Evolutionary conservation across 2,888 invertebrate species (phyloP).

Genomic region (Reticulitermes lucifugus): DNA sequence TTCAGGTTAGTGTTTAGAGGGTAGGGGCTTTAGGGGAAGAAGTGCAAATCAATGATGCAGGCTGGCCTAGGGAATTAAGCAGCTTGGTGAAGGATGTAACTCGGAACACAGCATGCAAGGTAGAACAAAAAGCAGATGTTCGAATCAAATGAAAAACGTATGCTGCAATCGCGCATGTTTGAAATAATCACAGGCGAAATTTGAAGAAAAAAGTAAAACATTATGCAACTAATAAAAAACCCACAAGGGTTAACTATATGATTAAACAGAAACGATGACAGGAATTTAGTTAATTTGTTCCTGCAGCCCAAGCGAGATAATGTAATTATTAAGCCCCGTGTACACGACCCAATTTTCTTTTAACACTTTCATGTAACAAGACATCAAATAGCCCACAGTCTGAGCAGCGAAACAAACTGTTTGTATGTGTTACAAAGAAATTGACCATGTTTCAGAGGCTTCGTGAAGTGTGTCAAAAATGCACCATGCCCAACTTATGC

Average conservation of each 20-base stretch:
- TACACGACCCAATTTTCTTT: slow-evolving; percentile 5
- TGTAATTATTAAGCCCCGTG: slow-evolving; percentile 1
- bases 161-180: slow-evolving; percentile 41
- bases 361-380: neutral
- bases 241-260: neutral
- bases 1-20: slow-evolving; percentile 39
- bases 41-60: slow-evolving; percentile 24
- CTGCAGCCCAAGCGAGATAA: neutral
- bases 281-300: neutral
- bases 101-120: slow-evolving; percentile 19
- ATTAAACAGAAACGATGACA: neutral
- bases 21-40: neutral
- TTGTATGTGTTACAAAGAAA: neutral
- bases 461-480: neutral
- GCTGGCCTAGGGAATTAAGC: slow-evolving; percentile 23
- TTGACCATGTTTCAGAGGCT: slow-evolving; percentile 16
- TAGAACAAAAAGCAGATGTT: slow-evolving; percentile 32
- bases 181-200: slow-evolving; percentile 30
- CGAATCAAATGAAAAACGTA: neutral
- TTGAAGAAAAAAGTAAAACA: slow-evolving; percentile 7
- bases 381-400: neutral
- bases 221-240: neutral
- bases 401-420: too few relatives aligned
- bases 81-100: neutral
- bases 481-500: slow-evolving; percentile 7